Conservation (phyloP, 2,113 vertebrate genomes). For the Corynorhinus townsendii region DNA sequence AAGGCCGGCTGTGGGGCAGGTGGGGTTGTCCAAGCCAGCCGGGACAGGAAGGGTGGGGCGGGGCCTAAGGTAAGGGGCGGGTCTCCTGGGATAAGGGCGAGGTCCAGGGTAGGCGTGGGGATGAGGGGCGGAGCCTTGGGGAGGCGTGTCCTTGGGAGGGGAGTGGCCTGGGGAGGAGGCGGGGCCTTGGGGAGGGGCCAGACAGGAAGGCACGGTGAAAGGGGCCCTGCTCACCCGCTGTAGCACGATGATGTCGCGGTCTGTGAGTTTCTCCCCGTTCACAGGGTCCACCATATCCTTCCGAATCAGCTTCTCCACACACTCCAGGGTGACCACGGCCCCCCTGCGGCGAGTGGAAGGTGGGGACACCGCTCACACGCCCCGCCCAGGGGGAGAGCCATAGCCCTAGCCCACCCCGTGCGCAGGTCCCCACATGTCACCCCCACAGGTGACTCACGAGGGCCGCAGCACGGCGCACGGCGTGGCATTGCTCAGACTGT, state of each 20-base stretch:
- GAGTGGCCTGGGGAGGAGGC: accelerated
- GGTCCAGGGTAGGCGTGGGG: too few relatives aligned
- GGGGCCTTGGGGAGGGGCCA: not conserved
- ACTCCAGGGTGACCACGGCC: constrained; percentile 90
- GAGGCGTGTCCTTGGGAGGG: not conserved
- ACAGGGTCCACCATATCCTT: constrained; percentile 91
- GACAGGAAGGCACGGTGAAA: accelerated
- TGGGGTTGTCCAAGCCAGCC: accelerated
- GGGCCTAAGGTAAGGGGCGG: too few relatives aligned
- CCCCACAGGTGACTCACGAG: constrained; percentile 81
- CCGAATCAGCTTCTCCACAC: constrained; percentile 90
- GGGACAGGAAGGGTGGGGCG: accelerated
- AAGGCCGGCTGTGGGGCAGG: not conserved
- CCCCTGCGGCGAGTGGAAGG: constrained; percentile 76
- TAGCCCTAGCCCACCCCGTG: accelerated
- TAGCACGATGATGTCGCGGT: constrained; percentile 88
- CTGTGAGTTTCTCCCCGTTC: constrained; percentile 82
- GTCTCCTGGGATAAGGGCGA: not conserved
- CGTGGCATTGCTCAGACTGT: constrained; percentile 89
- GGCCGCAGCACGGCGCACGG: constrained; percentile 88
- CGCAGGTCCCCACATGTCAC: accelerated
- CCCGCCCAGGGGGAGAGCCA: not conserved
- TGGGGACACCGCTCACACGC: accelerated
- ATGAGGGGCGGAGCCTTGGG: too few relatives aligned
- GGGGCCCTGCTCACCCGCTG: constrained; percentile 80